Evolutionary conservation across 1,140 invertebrate species (phyloP), one percentile per base, ranked within the genome.

Genomic region (Drosophila persimilis): DNA sequence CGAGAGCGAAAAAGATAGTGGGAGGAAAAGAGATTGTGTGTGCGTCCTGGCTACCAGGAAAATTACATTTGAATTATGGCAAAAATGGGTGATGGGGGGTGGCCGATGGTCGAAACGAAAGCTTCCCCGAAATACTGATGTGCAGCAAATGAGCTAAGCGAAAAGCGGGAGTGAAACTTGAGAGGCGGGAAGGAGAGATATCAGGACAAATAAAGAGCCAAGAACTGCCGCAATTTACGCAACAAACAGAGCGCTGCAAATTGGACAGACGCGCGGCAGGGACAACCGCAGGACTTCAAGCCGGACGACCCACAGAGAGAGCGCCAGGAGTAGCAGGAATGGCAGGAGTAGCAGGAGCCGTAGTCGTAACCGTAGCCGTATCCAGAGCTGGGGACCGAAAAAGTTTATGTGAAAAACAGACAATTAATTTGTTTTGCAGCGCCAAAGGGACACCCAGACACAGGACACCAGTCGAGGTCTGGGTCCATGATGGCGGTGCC

Each of bases 11-110:
- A 11, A 39, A 39, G 35, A 39, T 39, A 39, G 35, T 13, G 4
- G 35, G 3, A 39, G 11, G 11, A 54, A 43, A 35, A 6, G 41
- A 51, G n/a, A 11, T 6, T 17, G 43, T 31, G 64, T 66, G 79
- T 52, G 53, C 6, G 47, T 39, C 41, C 44, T 31, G 43, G 13
- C 46, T 66, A 52, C 66, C 71, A 66, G 70, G 75, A 64, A 86
- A 85, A 85, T 85, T 80, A 86, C 80, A 73, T 85, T 86, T 86
- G 69, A 85, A 85, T 85, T 85, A 85, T 85, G 81, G 76, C 69
- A 53, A 62, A 56, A 60, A 56, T 54, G 39, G 50, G 44, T 6
- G 29, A 8, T 8, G 29, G 29, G 29, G 2, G 29, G 52, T 26
- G 24, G 24, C 0, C 24, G 4, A 26, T 5, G 24, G 4, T 26